A percentile compares a stretch with the other conserved stretches of the same genome.
Evolutionary conservation across 2,888 invertebrate genomes (phyloP).

Genomic region (Pyrochroa serraticornis): DNA sequence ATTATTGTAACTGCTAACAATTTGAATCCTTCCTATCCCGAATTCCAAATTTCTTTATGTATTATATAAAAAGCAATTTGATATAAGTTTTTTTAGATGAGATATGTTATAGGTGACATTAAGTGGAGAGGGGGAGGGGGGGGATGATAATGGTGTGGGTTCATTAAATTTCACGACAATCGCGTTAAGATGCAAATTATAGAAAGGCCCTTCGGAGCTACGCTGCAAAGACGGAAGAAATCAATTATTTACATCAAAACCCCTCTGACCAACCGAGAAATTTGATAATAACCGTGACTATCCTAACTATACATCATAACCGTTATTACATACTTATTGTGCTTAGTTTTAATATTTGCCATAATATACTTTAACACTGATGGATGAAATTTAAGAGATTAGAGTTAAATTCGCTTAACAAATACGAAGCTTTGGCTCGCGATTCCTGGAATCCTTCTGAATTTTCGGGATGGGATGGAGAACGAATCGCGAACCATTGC

Average conservation of each 20-base stretch:
- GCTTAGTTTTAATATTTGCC: conserved; percentile 54
- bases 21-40: conserved; percentile 44
- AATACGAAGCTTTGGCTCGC: conserved; percentile 29
- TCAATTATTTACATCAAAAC: conserved; percentile 38
- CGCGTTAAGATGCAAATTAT: too few species aligned
- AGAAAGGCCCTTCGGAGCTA: neutral
- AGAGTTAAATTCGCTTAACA: conserved; percentile 47
- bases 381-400: conserved; percentile 44
- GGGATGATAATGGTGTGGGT: conserved; percentile 21
- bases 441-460: conserved; percentile 2
- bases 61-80: conserved; percentile 52
- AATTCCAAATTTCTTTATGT: conserved; percentile 39
- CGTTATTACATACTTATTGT: conserved; percentile 51
- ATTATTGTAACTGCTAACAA: conserved; percentile 51
- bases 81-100: conserved; percentile 46
- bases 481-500: conserved; percentile 25
- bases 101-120: conserved; percentile 49
- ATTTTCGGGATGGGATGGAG: conserved; percentile 4
- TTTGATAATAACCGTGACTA: conserved; percentile 36
- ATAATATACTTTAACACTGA: conserved; percentile 51
- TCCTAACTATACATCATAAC: conserved; percentile 47
- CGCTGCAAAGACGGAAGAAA: conserved; percentile 4
- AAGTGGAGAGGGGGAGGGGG: conserved; percentile 31
- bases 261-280: conserved; percentile 27
- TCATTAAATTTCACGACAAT: conserved; percentile 10